These are phyloP conservation scores for Papilio polyxenes DNA, from an alignment of 1,140 invertebrate species.

Conservation along the genomic window DNA sequence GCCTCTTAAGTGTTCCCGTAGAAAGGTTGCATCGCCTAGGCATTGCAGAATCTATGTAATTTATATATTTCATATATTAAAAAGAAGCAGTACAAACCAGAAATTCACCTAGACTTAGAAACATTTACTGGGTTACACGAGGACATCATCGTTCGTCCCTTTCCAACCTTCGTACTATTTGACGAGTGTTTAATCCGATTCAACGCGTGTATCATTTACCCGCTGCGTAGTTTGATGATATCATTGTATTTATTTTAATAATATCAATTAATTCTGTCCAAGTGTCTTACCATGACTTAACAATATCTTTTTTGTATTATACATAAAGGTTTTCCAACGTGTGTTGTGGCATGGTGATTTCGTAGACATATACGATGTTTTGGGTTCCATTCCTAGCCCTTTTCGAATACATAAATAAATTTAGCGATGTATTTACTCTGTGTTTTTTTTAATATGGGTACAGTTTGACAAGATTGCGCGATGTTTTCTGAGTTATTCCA, in stretches of 20 bases:
- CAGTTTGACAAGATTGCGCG: too few species aligned
- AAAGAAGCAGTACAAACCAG: background rate
- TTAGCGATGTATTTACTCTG: too few species aligned
- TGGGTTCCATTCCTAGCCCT: too few species aligned
- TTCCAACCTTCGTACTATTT: background rate
- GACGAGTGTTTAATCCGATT: background rate
- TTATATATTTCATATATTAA: too few species aligned
- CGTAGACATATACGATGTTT: too few species aligned
- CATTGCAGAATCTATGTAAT: too few species aligned
- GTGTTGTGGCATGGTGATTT: background rate
- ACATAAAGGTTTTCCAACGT: background rate
- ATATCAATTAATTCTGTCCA: background rate
- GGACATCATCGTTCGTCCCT: background rate
- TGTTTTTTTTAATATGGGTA: too few species aligned
- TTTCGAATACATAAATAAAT: too few species aligned
- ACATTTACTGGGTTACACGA: background rate
- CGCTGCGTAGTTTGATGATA: constrained; percentile 29
- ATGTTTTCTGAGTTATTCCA: too few species aligned
- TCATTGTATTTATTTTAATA: background rate
- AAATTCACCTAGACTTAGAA: background rate
- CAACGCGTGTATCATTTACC: constrained; percentile 9
- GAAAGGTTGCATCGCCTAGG: too few species aligned
- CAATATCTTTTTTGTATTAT: background rate
- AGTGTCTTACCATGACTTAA: background rate
- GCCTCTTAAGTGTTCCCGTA: too few species aligned